These are phyloP conservation scores for Lamprologus ornatipinnis DNA, from an alignment of 2,113 vertebrate species.

Conservation along the genomic window DNA sequence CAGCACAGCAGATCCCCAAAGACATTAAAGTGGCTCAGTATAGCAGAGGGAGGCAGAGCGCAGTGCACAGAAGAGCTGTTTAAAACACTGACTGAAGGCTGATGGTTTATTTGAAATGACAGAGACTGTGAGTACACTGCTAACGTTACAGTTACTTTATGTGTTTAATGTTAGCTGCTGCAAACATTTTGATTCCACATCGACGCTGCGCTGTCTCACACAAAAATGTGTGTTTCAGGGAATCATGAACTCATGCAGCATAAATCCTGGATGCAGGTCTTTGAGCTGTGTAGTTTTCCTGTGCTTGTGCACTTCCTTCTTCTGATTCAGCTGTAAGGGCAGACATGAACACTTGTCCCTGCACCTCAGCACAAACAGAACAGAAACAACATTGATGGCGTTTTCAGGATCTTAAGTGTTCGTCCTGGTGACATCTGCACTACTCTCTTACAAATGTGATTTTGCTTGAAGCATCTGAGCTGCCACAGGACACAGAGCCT, in stretches of 20 bases:
- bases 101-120: too few species aligned
- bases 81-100: too few species aligned
- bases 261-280: fast-evolving
- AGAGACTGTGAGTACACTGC: fast-evolving
- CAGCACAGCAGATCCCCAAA: neutral
- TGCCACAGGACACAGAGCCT: neutral
- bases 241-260: fast-evolving
- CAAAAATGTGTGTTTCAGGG: neutral
- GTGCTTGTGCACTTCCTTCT: neutral
- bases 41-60: neutral
- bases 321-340: neutral
- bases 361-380: fast-evolving
- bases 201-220: fast-evolving
- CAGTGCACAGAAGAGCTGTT: neutral
- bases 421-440: neutral
- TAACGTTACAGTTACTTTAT: neutral
- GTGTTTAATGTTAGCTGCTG: neutral
- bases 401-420: neutral
- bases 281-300: neutral
- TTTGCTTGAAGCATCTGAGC: neutral
- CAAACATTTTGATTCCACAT: neutral
- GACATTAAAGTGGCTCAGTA: neutral
- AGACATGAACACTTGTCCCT: neutral
- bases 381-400: fast-evolving
- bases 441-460: neutral